Percentiles rank a stretch among this genome's conserved stretches.
Evolutionary conservation across 2,888 invertebrate species (phyloP).

Genomic region (Amiota minor): DNA sequence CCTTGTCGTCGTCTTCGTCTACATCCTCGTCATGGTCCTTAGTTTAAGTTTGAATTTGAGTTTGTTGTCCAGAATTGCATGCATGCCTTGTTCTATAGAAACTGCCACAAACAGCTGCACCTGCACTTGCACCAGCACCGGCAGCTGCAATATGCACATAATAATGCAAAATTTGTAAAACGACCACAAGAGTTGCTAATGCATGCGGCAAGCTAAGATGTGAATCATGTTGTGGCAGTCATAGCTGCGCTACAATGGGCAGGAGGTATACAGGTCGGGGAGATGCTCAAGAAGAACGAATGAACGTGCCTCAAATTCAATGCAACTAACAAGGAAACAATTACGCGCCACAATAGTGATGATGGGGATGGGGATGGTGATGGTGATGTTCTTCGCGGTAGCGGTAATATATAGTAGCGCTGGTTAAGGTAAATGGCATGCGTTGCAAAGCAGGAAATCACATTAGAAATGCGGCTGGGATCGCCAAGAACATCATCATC

Average conservation of each 20-base stretch:
- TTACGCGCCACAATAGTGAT: constrained; percentile 49
- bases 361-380: no score
- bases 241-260: constrained; percentile 3
- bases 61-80: no score
- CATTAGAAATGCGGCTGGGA: constrained; percentile 51
- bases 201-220: constrained; percentile 16
- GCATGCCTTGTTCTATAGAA: background rate
- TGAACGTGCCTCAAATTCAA: constrained; percentile 60
- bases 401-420: no score
- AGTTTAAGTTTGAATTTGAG: no score
- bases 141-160: constrained; percentile 13
- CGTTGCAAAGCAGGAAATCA: constrained; percentile 48
- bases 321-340: constrained; percentile 66
- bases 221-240: constrained; percentile 25
- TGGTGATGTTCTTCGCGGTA: no score
- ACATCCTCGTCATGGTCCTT: background rate
- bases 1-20: background rate
- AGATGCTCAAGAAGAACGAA: constrained; percentile 25
- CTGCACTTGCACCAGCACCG: background rate
- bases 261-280: background rate
- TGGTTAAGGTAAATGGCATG: background rate
- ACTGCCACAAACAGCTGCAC: background rate
- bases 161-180: constrained; percentile 17
- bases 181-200: constrained; percentile 21
- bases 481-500: constrained; percentile 33